These are phyloP conservation scores for Babyrousa celebensis DNA, from an alignment of 2,797 vertebrate genomes.

Conservation along the genomic window DNA sequence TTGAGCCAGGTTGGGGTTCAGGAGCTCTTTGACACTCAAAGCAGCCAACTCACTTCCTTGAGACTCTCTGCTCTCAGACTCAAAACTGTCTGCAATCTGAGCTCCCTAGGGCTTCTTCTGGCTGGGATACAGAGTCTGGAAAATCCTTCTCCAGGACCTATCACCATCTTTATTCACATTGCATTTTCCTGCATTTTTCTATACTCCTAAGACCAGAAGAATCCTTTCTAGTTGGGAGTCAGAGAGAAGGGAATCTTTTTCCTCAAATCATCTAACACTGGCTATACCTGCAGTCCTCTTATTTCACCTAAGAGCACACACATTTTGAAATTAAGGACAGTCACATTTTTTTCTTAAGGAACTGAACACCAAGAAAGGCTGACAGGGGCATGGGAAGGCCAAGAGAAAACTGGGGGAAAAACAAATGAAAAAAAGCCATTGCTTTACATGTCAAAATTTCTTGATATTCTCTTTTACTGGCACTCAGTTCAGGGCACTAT, in stretches of 20 bases:
- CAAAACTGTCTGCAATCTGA: neutral
- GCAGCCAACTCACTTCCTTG: neutral
- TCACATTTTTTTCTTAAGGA: neutral
- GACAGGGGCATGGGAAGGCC: neutral
- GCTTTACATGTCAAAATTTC: neutral
- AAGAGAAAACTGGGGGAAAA: neutral
- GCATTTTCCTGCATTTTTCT: neutral
- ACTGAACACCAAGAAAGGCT: neutral
- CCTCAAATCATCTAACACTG: neutral
- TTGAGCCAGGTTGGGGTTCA: neutral
- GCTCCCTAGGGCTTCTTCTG: neutral
- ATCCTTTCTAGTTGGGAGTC: neutral
- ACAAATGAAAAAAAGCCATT: neutral
- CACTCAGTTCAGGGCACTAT: neutral
- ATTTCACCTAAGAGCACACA: neutral
- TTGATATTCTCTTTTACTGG: neutral
- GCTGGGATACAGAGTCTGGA: neutral
- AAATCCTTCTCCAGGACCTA: neutral
- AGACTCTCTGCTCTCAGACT: neutral
- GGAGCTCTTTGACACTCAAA: neutral
- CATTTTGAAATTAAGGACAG: neutral
- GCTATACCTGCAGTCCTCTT: neutral
- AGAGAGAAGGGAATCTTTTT: neutral
- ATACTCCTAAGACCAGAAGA: neutral
- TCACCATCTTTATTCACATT: neutral